Percentiles rank a stretch among this genome's conserved stretches.
Evolutionary conservation across 2,113 vertebrate genomes (phyloP).

Genomic region (Oncorhynchus keta): DNA sequence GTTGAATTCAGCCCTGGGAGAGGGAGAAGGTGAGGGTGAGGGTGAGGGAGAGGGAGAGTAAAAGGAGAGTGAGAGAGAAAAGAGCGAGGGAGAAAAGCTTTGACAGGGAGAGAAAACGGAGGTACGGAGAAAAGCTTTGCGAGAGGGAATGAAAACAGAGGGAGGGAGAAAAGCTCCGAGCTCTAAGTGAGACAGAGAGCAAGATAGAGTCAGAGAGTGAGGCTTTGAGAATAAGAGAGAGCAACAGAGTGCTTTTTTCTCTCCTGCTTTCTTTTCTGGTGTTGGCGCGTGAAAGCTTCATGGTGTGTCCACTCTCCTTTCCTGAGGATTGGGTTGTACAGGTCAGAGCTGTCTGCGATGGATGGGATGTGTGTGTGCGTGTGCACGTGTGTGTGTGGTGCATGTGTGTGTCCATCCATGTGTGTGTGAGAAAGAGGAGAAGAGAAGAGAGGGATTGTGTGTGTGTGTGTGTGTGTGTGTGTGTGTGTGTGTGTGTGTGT

Average conservation of each 20-base stretch:
- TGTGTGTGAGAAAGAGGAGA: conserved; percentile 23
- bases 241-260: conserved; percentile 51
- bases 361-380: conserved; percentile 30
- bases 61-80: conserved; percentile 60
- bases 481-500: no score
- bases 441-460: conserved; percentile 15
- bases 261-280: conserved; percentile 47
- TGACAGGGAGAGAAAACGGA: conserved; percentile 25
- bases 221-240: conserved; percentile 37
- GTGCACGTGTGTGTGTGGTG: no score
- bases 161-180: conserved; percentile 46
- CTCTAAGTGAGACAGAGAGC: conserved; percentile 26
- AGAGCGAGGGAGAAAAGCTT: not conserved
- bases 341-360: conserved; percentile 66
- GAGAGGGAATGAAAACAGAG: conserved; percentile 36
- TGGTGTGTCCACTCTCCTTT: conserved; percentile 40
- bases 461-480: not conserved
- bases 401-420: no score
- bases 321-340: conserved; percentile 59
- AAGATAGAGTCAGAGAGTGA: conserved; percentile 8
- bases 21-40: conserved; percentile 39
- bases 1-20: conserved; percentile 72
- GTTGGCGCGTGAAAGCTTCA: conserved; percentile 39
- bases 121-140: conserved; percentile 19
- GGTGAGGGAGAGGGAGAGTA: conserved; percentile 22